Conservation (phyloP, 2,113 vertebrate genomes). For the Heptranchias perlo region DNA sequence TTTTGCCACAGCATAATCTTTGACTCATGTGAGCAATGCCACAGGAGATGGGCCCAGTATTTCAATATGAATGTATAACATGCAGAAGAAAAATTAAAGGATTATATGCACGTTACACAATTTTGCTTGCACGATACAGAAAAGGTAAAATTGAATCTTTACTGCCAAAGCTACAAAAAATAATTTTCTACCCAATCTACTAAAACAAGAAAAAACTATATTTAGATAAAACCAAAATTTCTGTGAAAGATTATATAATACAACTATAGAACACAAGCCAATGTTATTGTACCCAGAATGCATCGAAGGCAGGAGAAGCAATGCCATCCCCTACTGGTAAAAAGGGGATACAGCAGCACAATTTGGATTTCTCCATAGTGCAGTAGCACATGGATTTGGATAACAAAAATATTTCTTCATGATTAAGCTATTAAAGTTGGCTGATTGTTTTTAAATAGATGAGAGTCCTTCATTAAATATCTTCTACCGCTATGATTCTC, state of each 20-base stretch:
- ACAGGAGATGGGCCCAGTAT: background rate
- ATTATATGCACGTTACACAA: background rate
- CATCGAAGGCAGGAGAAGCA: background rate
- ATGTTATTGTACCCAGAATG: background rate
- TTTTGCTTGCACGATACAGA: background rate
- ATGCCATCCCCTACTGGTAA: background rate
- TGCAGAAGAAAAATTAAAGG: background rate
- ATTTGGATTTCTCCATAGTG: background rate
- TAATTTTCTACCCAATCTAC: background rate
- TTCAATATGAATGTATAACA: background rate
- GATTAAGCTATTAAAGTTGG: background rate
- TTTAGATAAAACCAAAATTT: background rate
- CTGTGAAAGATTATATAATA: background rate
- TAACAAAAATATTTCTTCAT: background rate
- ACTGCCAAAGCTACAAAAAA: background rate
- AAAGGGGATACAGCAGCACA: background rate
- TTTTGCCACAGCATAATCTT: background rate
- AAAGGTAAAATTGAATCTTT: background rate
- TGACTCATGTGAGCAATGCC: background rate
- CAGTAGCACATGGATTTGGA: background rate
- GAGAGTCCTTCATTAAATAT: background rate
- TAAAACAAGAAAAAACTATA: background rate
- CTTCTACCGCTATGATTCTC: background rate
- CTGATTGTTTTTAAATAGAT: background rate
- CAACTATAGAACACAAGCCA: background rate